Conservation (phyloP, 2,888 invertebrate genomes). For the Lepidocyrtinus sp. region DNA sequence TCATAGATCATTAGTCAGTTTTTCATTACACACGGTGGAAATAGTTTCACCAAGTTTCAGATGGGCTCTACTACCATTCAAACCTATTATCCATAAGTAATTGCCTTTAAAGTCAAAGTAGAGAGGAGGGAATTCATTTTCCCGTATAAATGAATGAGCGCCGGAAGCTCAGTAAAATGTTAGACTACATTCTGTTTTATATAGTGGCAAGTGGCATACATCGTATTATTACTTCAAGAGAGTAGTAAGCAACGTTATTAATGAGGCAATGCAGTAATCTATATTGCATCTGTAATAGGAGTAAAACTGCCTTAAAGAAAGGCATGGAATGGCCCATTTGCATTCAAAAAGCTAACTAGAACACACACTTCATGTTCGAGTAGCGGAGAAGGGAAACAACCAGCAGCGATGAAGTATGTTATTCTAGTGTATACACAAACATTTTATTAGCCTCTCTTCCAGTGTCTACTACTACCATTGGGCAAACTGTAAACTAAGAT, state of each 20-base stretch:
- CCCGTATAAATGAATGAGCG: slow-evolving; percentile 12
- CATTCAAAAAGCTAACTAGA: slow-evolving; percentile 48
- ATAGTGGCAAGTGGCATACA: too few relatives aligned
- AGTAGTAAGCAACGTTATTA: slow-evolving; percentile 21
- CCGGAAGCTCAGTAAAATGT: too few relatives aligned
- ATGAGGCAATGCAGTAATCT: slow-evolving; percentile 48
- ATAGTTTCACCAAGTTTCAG: too few relatives aligned
- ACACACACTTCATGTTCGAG: background rate
- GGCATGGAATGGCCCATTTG: slow-evolving; percentile 42
- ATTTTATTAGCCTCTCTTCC: slow-evolving; percentile 27
- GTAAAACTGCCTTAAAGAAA: slow-evolving; percentile 38
- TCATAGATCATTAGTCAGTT: slow-evolving; percentile 43
- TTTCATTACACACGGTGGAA: background rate
- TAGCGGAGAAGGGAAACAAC: too few relatives aligned
- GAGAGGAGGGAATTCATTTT: slow-evolving; percentile 37
- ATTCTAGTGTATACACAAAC: slow-evolving; percentile 8
- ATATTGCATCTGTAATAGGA: slow-evolving; percentile 45
- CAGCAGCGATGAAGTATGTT: too few relatives aligned
- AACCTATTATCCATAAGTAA: slow-evolving; percentile 25
- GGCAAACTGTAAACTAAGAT: too few relatives aligned
- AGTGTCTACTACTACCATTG: too few relatives aligned
- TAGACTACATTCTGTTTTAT: background rate
- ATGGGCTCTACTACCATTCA: background rate
- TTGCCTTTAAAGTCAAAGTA: slow-evolving; percentile 28
- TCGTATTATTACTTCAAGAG: background rate